Conservation (phyloP, 2,797 vertebrate species). For the Echeneis naucrates region DNA sequence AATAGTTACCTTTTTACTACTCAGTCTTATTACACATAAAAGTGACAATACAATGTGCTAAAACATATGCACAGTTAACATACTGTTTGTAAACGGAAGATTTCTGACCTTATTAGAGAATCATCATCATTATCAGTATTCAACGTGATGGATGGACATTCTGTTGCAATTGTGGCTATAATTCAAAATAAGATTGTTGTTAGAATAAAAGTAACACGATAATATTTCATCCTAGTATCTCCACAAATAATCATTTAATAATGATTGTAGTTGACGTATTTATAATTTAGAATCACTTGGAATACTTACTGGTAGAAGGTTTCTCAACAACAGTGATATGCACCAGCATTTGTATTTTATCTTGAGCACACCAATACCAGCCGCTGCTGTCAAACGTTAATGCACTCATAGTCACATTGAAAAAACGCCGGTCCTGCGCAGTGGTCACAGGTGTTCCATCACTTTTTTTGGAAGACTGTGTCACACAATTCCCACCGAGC, state of each 20-base stretch:
- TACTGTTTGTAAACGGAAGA: not conserved
- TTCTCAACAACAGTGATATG: slow-evolving; percentile 5
- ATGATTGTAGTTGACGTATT: not conserved
- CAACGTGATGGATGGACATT: too few species aligned
- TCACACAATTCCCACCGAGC: slow-evolving; percentile 19
- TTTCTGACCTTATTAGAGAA: slow-evolving; percentile 24
- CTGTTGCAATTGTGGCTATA: not conserved
- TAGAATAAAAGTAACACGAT: not conserved
- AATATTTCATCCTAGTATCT: not conserved
- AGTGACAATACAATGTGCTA: too few species aligned
- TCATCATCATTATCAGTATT: too few species aligned
- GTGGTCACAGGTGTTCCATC: slow-evolving; percentile 7
- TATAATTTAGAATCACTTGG: not conserved
- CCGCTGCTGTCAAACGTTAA: slow-evolving; percentile 36
- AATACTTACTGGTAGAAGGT: not conserved
- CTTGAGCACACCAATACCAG: slow-evolving; percentile 56
- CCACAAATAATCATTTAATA: not conserved
- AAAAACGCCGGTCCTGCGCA: accelerated
- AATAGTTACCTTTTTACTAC: too few species aligned
- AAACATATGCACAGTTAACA: not conserved
- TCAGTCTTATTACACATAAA: too few species aligned
- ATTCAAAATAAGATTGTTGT: not conserved
- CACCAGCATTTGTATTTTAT: slow-evolving; percentile 60
- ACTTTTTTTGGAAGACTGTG: not conserved
- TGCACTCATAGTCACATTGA: slow-evolving; percentile 48